These are phyloP conservation scores for Cuniculus paca DNA, from an alignment of 2,797 vertebrate genomes.

Conservation along the genomic window DNA sequence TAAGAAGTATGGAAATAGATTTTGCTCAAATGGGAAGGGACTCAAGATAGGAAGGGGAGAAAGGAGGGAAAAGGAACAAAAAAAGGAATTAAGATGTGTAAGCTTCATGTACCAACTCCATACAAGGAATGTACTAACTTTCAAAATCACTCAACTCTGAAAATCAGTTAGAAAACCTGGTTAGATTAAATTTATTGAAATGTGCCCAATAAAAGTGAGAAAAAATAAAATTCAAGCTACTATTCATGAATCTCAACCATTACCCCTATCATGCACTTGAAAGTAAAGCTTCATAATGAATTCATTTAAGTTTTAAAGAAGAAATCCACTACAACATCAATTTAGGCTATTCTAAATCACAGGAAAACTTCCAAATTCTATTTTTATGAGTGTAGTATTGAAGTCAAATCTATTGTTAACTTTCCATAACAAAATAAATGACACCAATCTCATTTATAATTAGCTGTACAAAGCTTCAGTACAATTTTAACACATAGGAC, in stretches of 20 bases:
- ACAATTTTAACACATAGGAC: background rate
- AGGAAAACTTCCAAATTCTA: background rate
- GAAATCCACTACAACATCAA: background rate
- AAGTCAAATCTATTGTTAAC: background rate
- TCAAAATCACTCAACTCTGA: background rate
- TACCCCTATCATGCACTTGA: background rate
- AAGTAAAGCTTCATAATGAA: background rate
- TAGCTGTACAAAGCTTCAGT: background rate
- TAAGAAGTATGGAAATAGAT: background rate
- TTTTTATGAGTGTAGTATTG: background rate
- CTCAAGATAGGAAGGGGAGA: background rate
- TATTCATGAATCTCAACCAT: background rate
- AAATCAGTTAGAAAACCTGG: constrained; percentile 42
- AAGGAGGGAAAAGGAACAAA: background rate
- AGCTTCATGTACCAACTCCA: background rate
- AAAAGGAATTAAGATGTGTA: background rate
- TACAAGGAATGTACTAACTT: background rate
- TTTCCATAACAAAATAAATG: constrained; percentile 10
- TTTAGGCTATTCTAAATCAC: background rate
- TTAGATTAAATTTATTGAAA: constrained; percentile 7
- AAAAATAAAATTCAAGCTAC: background rate
- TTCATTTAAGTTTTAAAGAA: background rate
- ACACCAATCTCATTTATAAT: background rate
- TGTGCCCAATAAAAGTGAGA: background rate
- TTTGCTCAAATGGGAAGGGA: background rate